These are phyloP conservation scores for Andrena bucephala DNA, from an alignment of 2,888 invertebrate species.

Conservation along the genomic window DNA sequence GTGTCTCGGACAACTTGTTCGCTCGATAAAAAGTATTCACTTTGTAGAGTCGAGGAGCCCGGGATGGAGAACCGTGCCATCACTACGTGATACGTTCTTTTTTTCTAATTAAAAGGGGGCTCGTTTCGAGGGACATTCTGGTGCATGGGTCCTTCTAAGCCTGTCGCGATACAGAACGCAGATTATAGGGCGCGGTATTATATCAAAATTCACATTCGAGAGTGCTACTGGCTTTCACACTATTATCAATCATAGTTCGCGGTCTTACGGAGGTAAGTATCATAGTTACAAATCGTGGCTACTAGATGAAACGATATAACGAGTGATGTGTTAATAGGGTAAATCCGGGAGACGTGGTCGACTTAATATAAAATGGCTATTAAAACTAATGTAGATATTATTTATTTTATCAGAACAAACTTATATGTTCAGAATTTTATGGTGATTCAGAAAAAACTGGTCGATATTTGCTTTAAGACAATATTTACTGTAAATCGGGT, in stretches of 20 bases:
- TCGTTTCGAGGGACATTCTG: neutral
- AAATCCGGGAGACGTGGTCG: no score
- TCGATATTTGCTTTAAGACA: no score
- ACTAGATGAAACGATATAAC: no score
- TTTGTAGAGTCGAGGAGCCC: constrained; percentile 3
- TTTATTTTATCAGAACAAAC: no score
- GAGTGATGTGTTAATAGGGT: no score
- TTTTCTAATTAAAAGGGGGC: constrained; percentile 1
- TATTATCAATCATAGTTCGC: constrained; percentile 6
- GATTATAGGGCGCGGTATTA: constrained; percentile 4
- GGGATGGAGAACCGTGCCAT: constrained; percentile 21
- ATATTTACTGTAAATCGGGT: no score
- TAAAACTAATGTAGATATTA: no score
- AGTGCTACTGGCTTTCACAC: neutral
- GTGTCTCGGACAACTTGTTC: constrained; percentile 19
- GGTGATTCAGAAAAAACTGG: no score
- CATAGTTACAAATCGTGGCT: no score
- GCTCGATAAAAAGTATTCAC: constrained; percentile 34
- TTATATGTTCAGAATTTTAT: no score
- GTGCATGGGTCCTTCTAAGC: neutral
- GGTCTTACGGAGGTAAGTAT: neutral
- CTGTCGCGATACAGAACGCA: neutral
- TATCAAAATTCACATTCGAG: neutral
- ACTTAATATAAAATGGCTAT: no score
- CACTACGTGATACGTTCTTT: neutral